Conservation (phyloP, 2,888 invertebrate species). For the Melikaiella ostensackeni region DNA sequence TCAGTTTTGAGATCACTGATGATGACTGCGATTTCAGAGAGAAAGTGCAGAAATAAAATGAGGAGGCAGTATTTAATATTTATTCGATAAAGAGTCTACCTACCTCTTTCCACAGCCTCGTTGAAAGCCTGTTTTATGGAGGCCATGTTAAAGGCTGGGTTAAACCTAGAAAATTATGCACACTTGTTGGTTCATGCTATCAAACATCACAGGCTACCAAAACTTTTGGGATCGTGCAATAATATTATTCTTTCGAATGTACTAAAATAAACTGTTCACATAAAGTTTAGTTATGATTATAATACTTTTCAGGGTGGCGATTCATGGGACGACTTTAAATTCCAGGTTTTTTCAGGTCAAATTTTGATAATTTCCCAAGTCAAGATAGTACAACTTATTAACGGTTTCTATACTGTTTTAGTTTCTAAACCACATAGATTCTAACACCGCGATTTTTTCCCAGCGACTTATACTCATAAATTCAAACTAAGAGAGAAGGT, state of each 20-base stretch:
- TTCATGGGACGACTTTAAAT: too few species aligned
- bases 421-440: too few species aligned
- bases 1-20: neutral
- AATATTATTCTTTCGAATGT: conserved; percentile 38
- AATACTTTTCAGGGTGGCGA: too few species aligned
- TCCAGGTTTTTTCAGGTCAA: too few species aligned
- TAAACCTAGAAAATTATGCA: conserved; percentile 85
- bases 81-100: conserved; percentile 66
- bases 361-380: too few species aligned
- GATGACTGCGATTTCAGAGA: neutral
- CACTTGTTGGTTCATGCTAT: conserved; percentile 68
- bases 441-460: too few species aligned
- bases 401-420: too few species aligned
- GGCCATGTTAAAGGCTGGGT: conserved; percentile 95
- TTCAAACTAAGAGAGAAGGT: too few species aligned
- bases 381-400: too few species aligned
- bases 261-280: conserved; percentile 27
- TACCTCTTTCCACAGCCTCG: conserved; percentile 96
- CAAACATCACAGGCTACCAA: conserved; percentile 44
- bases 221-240: conserved; percentile 49
- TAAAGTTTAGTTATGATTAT: neutral
- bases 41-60: conserved; percentile 12
- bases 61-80: conserved; percentile 8
- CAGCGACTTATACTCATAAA: too few species aligned
- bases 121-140: conserved; percentile 96